Percentiles rank a stretch among this genome's conserved stretches.
These are phyloP conservation scores for Altica lythri DNA, from an alignment of 2,888 invertebrate genomes.

Conservation along the genomic window DNA sequence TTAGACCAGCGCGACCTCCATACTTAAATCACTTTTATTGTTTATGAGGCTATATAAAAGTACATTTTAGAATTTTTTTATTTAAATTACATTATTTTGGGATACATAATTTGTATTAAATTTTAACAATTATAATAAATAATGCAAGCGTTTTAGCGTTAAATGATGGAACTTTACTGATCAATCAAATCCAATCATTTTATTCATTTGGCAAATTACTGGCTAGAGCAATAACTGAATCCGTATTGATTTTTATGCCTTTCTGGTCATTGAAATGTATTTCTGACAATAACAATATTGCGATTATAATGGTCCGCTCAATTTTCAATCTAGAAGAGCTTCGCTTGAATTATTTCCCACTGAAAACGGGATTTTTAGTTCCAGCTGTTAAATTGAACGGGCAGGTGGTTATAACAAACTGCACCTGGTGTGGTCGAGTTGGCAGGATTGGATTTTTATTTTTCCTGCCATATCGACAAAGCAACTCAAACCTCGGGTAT, in stretches of 20 bases:
- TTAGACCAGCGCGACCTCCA: no score
- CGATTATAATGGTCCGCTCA: slow-evolving; percentile 18
- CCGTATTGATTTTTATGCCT: slow-evolving; percentile 2
- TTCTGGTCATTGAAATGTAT: neutral
- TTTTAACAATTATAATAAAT: no score
- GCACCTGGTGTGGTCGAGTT: slow-evolving; percentile 19
- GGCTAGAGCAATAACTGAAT: slow-evolving; percentile 1
- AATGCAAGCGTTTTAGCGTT: no score
- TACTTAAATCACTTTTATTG: no score
- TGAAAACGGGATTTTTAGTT: slow-evolving; percentile 23
- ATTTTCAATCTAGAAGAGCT: slow-evolving; percentile 25
- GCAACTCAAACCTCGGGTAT: no score
- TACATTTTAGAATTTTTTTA: no score
- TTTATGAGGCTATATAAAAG: no score
- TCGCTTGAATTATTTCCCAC: slow-evolving; percentile 21
- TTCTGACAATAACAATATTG: slow-evolving; percentile 13
- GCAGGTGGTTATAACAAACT: slow-evolving; percentile 25
- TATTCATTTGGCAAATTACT: neutral
- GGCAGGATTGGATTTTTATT: slow-evolving; percentile 20
- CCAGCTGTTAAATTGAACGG: slow-evolving; percentile 26
- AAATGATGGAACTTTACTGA: no score
- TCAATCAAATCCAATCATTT: no score
- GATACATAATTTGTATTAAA: no score
- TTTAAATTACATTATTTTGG: no score
- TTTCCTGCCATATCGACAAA: no score